Percentiles rank a stretch among this genome's conserved stretches.
phyloP scores from a whole-genome alignment of 2,888 invertebrate genomes.

The Herminia tarsipennalis region DNA sequence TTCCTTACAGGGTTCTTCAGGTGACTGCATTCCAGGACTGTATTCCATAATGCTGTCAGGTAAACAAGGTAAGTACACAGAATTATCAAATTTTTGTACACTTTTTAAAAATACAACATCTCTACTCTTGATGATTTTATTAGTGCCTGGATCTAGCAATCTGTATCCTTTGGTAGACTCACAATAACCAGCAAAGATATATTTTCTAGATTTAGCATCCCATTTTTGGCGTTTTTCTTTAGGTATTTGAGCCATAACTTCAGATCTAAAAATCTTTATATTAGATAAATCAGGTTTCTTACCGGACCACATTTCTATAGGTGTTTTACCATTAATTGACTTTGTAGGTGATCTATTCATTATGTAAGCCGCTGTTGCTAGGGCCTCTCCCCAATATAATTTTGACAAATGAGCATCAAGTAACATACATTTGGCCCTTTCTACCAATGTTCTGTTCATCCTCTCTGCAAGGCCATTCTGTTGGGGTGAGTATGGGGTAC shows the following conservation, averaged over 20 bases:
- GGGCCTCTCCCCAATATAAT: conserved; percentile 12
- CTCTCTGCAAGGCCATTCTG: conserved; percentile 26
- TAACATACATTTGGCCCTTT: no score
- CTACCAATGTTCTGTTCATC: conserved; percentile 19
- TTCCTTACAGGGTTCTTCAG: conserved; percentile 1
- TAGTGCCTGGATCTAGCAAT: conserved; percentile 6
- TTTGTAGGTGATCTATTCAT: conserved; percentile 8
- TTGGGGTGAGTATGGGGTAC: conserved; percentile 21
- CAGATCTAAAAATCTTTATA: conserved; percentile 8
- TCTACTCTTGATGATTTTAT: no score
- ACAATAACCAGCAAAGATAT: conserved; percentile 2
- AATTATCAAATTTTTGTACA: no score
- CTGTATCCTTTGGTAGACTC: conserved; percentile 9
- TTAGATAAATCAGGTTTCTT: neutral
- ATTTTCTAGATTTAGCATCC: neutral
- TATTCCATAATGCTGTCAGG: conserved; percentile 11
- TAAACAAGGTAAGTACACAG: neutral
- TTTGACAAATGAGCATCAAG: conserved; percentile 13
- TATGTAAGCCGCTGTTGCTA: conserved; percentile 7
- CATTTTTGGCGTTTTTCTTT: conserved; percentile 1
- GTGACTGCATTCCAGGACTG: neutral
- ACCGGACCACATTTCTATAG: conserved; percentile 1
- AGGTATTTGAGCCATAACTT: neutral
- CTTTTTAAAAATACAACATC: conserved; percentile 20
- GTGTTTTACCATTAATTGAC: conserved; percentile 2